A percentile compares a stretch with the other conserved stretches of the same genome.
These are phyloP conservation scores for Scaptomyza graminum DNA, from an alignment of 1,140 invertebrate species.

Conservation along the genomic window DNA sequence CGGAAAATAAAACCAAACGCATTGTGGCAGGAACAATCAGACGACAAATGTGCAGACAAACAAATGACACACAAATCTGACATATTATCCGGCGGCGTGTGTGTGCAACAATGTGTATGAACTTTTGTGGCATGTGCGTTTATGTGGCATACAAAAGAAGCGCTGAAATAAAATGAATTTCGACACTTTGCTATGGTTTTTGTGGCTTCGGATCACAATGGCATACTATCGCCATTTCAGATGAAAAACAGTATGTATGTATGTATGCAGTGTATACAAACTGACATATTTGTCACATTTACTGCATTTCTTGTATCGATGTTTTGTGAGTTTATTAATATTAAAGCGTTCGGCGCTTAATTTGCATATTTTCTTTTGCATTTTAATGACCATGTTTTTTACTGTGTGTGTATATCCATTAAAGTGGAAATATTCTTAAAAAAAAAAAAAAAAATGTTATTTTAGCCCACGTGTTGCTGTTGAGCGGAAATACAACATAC, in stretches of 20 bases:
- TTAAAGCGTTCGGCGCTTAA: too few relatives aligned
- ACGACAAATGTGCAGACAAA: conserved; percentile 61
- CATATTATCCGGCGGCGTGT: conserved; percentile 33
- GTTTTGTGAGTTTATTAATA: background rate
- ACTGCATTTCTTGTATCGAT: background rate
- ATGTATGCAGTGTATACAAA: background rate
- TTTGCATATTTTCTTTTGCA: too few relatives aligned
- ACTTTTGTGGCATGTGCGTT: background rate
- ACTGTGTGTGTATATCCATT: too few relatives aligned
- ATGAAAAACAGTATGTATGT: background rate
- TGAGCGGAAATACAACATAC: too few relatives aligned
- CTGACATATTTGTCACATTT: background rate
- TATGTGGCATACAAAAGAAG: conserved; percentile 16
- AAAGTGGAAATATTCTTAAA: too few relatives aligned
- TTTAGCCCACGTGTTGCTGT: too few relatives aligned
- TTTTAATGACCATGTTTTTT: too few relatives aligned
- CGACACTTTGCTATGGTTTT: conserved; percentile 48
- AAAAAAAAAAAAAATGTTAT: too few relatives aligned
- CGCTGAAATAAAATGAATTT: conserved; percentile 54
- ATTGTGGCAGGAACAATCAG: conserved; percentile 31
- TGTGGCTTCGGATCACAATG: conserved; percentile 28
- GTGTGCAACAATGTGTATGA: conserved; percentile 5
- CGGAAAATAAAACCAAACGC: conserved; percentile 31
- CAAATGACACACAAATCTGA: conserved; percentile 59
- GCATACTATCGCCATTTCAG: conserved; percentile 22